Conservation (phyloP, 2,888 invertebrate genomes). For the Melipona beecheii region DNA sequence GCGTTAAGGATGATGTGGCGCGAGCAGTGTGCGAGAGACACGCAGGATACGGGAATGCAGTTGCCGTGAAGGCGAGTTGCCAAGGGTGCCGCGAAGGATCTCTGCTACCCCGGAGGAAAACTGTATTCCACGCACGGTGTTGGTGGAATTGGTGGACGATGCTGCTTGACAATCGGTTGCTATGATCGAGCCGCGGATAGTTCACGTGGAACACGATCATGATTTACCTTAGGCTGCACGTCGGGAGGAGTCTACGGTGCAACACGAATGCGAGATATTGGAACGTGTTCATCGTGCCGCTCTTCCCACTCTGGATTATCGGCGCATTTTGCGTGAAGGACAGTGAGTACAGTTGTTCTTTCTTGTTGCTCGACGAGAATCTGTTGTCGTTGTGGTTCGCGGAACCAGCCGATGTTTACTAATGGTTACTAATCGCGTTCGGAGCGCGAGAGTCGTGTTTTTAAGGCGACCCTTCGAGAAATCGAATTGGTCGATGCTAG, state of each 20-base stretch:
- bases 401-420: neutral
- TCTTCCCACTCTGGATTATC: conserved; percentile 81
- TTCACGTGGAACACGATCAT: conserved; percentile 78
- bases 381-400: neutral
- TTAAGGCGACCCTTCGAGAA: neutral
- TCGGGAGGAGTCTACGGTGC: conserved; percentile 74
- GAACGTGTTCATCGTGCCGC: conserved; percentile 76
- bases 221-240: conserved; percentile 78
- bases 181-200: conserved; percentile 73
- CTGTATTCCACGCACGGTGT: conserved; percentile 24
- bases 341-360: conserved; percentile 74
- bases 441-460: neutral
- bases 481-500: neutral
- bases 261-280: conserved; percentile 73
- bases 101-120: neutral
- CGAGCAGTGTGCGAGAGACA: conserved; percentile 25
- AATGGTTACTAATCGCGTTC: neutral
- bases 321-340: conserved; percentile 82
- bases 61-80: conserved; percentile 3
- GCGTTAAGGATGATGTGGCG: conserved; percentile 20
- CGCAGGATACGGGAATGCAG: conserved; percentile 35
- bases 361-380: neutral
- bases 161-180: conserved; percentile 63
- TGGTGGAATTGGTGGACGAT: conserved; percentile 42
- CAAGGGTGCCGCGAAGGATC: neutral